Base-by-base conservation (phyloP, 2,113 vertebrate genomes). In the Ageneiosus marmoratus region DNA sequence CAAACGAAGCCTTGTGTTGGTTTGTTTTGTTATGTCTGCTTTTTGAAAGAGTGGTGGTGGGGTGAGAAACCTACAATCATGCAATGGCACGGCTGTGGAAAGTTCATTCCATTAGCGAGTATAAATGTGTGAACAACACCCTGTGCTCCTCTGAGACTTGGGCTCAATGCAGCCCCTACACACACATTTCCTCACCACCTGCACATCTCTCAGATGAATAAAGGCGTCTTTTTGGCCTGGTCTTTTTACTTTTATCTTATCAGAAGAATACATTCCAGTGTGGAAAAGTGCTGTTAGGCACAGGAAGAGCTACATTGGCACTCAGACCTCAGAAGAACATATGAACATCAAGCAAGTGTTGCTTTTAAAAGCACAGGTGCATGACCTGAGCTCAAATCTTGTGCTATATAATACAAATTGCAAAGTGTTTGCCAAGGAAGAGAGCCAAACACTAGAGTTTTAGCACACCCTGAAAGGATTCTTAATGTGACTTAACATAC, bases 51-150 rank as follows among this genome's bases (percentile, higher is more conserved):
- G 41, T 13, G 20, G 12, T 3, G 8, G 9, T 1, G 10, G 18
- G 41, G 1, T 1, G 1, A 7, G 15, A 46, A 46, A n/a, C 20
- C 72, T 53, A 11, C 88, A 89, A 88, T 88, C 77, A 84, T 84
- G 44, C 88, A 82, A 90, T 86, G 89, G 91, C 90, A 89, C 88
- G 89, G 90, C 86, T 87, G 89, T 76, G 84, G 75, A 88, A 91
- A 91, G 93, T 93, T 93, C 89, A 91, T 88, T 89, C 86, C 88
- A 10, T 83, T 88, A 88, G 87, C 86, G 87, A 77, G 83, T 85
- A 73, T 86, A 84, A 91, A 87, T 84, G 63, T 83, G 78, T 77
- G 85, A 81, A 78, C 79, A 63, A 50, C 85, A 80, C 86, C 89
- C 70, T 85, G 63, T 48, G 29, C 58, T 60, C 60, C 58, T 74